A percentile compares a stretch with the other conserved stretches of the same genome.
phyloP scores from a whole-genome alignment of 2,888 invertebrate genomes.

The Sphaerophoria taeniata region DNA sequence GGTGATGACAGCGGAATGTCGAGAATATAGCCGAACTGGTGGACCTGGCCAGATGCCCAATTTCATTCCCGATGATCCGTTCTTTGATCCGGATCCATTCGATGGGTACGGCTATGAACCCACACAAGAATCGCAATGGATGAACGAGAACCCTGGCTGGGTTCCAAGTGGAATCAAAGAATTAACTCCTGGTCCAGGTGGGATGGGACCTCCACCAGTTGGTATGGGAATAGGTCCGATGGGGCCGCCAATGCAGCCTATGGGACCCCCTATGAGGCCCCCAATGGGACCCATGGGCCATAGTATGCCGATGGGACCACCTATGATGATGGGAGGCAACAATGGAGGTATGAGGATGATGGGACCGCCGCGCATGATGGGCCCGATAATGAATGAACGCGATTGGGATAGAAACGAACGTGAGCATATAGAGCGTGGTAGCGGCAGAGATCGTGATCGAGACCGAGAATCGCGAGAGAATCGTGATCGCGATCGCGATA shows the following conservation, averaged over 20 bases:
- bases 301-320: conserved; percentile 77
- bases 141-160: conserved; percentile 85
- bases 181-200: conserved; percentile 86
- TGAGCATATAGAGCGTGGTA: conserved; percentile 75
- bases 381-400: conserved; percentile 77
- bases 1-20: conserved; percentile 95
- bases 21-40: conserved; percentile 90
- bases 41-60: conserved; percentile 82
- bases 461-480: conserved; percentile 77
- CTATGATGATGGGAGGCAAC: conserved; percentile 77
- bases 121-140: conserved; percentile 90
- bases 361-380: conserved; percentile 69
- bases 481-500: conserved; percentile 79
- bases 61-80: conserved; percentile 83
- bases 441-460: conserved; percentile 76
- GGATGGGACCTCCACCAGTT: conserved; percentile 78
- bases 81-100: conserved; percentile 82
- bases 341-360: conserved; percentile 67
- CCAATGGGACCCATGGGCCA: conserved; percentile 81
- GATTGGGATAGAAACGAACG: conserved; percentile 82
- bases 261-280: conserved; percentile 77
- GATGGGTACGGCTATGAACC: conserved; percentile 87
- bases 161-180: conserved; percentile 88
- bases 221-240: conserved; percentile 77
- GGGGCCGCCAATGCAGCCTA: conserved; percentile 80